Conservation (phyloP, 2,113 vertebrate genomes). For the Craseonycteris thonglongyai region DNA sequence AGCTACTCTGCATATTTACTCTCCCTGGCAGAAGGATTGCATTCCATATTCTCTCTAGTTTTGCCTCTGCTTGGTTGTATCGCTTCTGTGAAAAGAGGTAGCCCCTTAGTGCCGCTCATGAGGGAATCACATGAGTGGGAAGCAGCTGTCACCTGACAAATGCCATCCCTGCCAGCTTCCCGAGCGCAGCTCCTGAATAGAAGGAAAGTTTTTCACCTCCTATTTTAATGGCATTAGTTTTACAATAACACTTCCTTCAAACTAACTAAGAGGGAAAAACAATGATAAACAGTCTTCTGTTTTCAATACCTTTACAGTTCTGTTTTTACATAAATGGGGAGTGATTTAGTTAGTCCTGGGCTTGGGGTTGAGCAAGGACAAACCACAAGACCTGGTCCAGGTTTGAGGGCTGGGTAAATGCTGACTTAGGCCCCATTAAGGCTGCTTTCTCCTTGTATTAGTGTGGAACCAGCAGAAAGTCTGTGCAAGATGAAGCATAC, state of each 20-base stretch:
- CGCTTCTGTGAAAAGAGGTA: neutral
- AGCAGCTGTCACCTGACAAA: neutral
- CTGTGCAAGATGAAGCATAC: neutral
- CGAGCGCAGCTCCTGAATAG: neutral
- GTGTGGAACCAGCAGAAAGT: neutral
- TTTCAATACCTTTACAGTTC: neutral
- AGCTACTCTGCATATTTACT: neutral
- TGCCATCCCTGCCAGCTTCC: neutral
- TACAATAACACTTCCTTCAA: neutral
- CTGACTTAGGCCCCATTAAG: accelerated
- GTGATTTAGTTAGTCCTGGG: neutral
- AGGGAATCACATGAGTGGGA: neutral
- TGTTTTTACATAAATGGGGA: neutral
- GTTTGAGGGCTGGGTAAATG: neutral
- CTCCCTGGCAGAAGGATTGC: neutral
- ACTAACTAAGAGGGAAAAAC: neutral
- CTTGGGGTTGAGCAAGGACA: neutral
- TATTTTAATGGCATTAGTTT: neutral
- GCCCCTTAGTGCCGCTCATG: neutral
- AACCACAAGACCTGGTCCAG: neutral
- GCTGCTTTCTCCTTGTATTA: neutral
- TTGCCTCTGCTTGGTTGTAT: neutral
- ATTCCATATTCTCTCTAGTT: accelerated
- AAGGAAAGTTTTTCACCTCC: neutral
- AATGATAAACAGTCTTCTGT: neutral